Percentiles rank a stretch among this genome's conserved stretches.
phyloP scores from a whole-genome alignment of 2,888 invertebrate genomes.

The Polia nebulosa region DNA sequence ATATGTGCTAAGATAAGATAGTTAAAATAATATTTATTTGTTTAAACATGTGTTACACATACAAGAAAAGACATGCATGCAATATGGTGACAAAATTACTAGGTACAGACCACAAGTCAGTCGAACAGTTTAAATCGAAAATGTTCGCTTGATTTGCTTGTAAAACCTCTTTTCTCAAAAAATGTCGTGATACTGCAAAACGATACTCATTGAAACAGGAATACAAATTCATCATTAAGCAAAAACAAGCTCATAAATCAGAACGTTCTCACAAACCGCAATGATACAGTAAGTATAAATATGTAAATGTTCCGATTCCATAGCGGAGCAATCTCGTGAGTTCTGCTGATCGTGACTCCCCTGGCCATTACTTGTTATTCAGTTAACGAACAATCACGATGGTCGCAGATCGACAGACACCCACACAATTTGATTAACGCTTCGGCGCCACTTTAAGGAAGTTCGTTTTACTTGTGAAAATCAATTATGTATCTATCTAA shows the following conservation, averaged over 20 bases:
- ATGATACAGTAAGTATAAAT: slow-evolving; percentile 34
- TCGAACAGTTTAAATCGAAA: too few species aligned
- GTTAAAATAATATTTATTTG: too few species aligned
- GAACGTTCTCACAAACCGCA: slow-evolving; percentile 40
- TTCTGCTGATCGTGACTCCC: slow-evolving; percentile 65
- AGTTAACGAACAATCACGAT: slow-evolving; percentile 70
- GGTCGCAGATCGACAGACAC: slow-evolving; percentile 56
- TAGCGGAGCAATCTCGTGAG: slow-evolving; percentile 25
- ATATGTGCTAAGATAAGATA: too few species aligned
- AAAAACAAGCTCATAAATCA: slow-evolving; percentile 39
- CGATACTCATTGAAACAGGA: neutral
- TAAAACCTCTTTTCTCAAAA: neutral
- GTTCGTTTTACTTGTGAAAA: slow-evolving; percentile 57
- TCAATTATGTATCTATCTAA: slow-evolving; percentile 49
- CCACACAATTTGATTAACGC: slow-evolving; percentile 72
- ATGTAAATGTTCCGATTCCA: slow-evolving; percentile 50
- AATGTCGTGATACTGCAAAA: slow-evolving; percentile 4
- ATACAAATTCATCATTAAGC: slow-evolving; percentile 33
- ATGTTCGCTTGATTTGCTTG: neutral
- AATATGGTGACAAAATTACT: too few species aligned
- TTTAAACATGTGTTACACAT: too few species aligned
- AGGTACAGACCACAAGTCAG: too few species aligned
- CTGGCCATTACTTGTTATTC: slow-evolving; percentile 66
- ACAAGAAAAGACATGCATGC: too few species aligned
- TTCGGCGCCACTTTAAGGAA: slow-evolving; percentile 64